These are phyloP conservation scores for Chondrilla cf. caribensis DNA, from an alignment of 37 sponge, comb jelly and placozoan genomes.

Conservation along the genomic window DNA sequence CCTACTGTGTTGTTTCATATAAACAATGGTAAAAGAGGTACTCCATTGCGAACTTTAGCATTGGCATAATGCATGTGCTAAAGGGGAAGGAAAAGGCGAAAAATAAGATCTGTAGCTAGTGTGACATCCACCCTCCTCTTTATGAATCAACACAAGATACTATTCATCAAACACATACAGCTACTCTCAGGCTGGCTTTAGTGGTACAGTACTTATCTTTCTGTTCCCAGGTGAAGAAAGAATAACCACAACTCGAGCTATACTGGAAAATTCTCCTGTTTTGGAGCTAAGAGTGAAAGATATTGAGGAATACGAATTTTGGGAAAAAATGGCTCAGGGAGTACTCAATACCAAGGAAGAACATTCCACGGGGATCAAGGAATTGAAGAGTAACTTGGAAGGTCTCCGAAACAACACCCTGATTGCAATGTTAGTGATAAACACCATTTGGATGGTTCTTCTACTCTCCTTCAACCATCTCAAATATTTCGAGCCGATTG, in stretches of 20 bases:
- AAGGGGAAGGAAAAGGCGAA: too few species aligned
- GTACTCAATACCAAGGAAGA: slow-evolving; percentile 40
- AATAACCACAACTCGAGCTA: background rate
- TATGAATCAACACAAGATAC: background rate
- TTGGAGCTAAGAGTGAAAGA: background rate
- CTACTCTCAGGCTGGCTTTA: too few species aligned
- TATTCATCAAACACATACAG: background rate
- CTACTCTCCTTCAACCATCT: slow-evolving; percentile 33
- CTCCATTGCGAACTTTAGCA: too few species aligned
- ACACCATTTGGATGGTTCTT: slow-evolving; percentile 65
- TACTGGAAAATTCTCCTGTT: background rate
- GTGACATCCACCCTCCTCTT: too few species aligned
- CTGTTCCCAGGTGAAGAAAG: background rate
- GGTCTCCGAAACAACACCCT: slow-evolving; percentile 50
- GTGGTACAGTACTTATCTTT: background rate
- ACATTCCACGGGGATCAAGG: slow-evolving; percentile 12
- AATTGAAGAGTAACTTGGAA: slow-evolving; percentile 33
- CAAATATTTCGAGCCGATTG: background rate
- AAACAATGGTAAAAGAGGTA: too few species aligned
- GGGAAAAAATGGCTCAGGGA: slow-evolving; percentile 22
- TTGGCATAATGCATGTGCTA: too few species aligned
- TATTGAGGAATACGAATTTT: slow-evolving; percentile 42
- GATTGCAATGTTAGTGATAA: slow-evolving; percentile 40
- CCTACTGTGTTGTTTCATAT: too few species aligned
- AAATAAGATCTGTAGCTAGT: too few species aligned